Conservation (phyloP, 1,140 invertebrate species). For the Elymnias hypermnestra region DNA sequence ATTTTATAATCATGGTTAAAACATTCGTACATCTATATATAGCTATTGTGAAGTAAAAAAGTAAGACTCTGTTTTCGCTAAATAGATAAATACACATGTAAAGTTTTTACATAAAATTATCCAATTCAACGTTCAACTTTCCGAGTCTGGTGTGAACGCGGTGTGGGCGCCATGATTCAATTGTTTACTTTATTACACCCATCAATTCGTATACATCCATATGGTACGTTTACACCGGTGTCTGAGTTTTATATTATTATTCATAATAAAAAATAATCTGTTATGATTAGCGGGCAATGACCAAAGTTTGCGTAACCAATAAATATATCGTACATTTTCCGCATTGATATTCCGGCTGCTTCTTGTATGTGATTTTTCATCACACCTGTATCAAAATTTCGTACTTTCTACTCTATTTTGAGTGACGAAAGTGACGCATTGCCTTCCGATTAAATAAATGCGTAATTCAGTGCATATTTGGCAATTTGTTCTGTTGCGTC, state of each 20-base stretch:
- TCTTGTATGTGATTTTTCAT: neutral
- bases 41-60: too few relatives aligned
- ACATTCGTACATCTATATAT: too few relatives aligned
- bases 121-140: neutral
- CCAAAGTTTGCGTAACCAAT: conserved; percentile 19
- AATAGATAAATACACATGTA: too few relatives aligned
- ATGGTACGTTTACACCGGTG: conserved; percentile 37
- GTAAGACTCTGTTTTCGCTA: too few relatives aligned
- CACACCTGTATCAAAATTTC: too few relatives aligned
- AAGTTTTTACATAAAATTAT: too few relatives aligned
- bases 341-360: neutral
- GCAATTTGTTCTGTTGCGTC: too few relatives aligned
- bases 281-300: conserved; percentile 23
- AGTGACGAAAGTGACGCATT: too few relatives aligned
- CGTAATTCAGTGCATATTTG: too few relatives aligned
- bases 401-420: too few relatives aligned
- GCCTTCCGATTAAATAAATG: too few relatives aligned
- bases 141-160: conserved; percentile 7
- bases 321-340: conserved; percentile 5
- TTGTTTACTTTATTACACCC: conserved; percentile 56
- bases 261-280: conserved; percentile 32
- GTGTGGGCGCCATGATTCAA: conserved; percentile 44
- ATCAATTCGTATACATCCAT: conserved; percentile 47
- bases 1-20: too few relatives aligned
- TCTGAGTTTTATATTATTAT: conserved; percentile 34